Conservation (phyloP, 2,113 vertebrate genomes). For the Toxotes jaculatrix region DNA sequence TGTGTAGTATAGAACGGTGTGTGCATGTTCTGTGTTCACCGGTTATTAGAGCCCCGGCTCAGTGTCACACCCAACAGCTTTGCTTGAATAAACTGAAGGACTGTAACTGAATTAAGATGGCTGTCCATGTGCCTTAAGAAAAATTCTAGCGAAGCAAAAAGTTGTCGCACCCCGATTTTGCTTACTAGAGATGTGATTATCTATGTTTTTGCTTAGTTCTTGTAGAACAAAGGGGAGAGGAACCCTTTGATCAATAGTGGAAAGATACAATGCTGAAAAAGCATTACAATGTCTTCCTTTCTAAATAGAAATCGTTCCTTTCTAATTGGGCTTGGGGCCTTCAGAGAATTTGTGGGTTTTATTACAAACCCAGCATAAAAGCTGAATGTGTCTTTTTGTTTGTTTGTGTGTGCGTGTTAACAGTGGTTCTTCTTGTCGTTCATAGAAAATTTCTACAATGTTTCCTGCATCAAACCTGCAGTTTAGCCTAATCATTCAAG, state of each 20-base stretch:
- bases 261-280: slow-evolving; percentile 53
- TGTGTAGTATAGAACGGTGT: slow-evolving; percentile 14
- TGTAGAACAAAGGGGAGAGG: slow-evolving; percentile 32
- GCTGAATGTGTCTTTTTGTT: slow-evolving; percentile 12
- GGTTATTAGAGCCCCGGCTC: not conserved
- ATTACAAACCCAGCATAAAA: slow-evolving; percentile 1
- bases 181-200: slow-evolving; percentile 11
- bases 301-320: slow-evolving; percentile 35
- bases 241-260: slow-evolving; percentile 48
- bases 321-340: slow-evolving; percentile 48
- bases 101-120: not conserved
- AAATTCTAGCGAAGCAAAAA: slow-evolving; percentile 7
- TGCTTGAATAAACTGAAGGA: slow-evolving; percentile 4
- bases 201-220: not conserved
- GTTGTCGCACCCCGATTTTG: not conserved
- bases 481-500: slow-evolving; percentile 1
- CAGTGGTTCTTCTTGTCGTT: not conserved
- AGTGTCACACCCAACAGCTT: not conserved
- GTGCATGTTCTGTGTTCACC: not conserved
- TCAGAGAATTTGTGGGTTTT: slow-evolving; percentile 32
- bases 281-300: slow-evolving; percentile 33
- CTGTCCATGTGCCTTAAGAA: not conserved
- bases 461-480: slow-evolving; percentile 9
- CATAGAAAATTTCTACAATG: not conserved
- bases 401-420: slow-evolving; percentile 5